Conservation (phyloP, 1,140 invertebrate species). For the Aphelinus certus region DNA sequence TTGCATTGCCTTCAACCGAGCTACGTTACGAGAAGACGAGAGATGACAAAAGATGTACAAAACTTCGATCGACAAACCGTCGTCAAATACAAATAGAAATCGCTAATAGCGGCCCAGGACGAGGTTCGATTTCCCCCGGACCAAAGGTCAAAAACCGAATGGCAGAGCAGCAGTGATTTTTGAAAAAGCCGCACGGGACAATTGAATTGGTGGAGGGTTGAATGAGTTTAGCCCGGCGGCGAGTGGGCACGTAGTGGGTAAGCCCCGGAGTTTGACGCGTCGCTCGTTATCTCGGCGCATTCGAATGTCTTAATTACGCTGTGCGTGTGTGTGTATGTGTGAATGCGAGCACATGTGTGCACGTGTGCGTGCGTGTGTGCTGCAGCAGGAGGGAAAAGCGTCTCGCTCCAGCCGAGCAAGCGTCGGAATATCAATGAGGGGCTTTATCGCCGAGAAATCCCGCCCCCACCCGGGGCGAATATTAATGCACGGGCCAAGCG, state of each 20-base stretch:
- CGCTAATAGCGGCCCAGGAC: too few species aligned
- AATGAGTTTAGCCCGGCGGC: not conserved
- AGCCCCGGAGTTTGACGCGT: too few species aligned
- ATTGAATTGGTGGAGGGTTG: not conserved
- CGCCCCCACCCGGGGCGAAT: conserved; percentile 26
- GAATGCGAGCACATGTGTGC: not conserved
- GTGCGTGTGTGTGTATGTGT: conserved; percentile 42
- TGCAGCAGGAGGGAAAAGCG: conserved; percentile 4
- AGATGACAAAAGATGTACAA: too few species aligned
- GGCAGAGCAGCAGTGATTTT: too few species aligned
- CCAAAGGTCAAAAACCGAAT: too few species aligned
- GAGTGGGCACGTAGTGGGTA: conserved; percentile 2
- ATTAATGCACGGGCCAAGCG: conserved; percentile 41
- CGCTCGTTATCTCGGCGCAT: conserved; percentile 48
- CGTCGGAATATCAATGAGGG: conserved; percentile 45
- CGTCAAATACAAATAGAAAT: too few species aligned
- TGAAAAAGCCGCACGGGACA: too few species aligned
- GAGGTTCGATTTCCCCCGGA: too few species aligned
- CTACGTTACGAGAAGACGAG: too few species aligned
- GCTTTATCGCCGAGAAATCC: conserved; percentile 39
- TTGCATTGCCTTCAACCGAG: too few species aligned
- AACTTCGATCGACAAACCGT: too few species aligned
- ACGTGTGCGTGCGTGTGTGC: not conserved
- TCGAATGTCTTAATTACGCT: conserved; percentile 53
- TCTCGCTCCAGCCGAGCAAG: conserved; percentile 6